Base-by-base conservation (phyloP, 2,113 vertebrate species). In the Ciconia maguari region DNA sequence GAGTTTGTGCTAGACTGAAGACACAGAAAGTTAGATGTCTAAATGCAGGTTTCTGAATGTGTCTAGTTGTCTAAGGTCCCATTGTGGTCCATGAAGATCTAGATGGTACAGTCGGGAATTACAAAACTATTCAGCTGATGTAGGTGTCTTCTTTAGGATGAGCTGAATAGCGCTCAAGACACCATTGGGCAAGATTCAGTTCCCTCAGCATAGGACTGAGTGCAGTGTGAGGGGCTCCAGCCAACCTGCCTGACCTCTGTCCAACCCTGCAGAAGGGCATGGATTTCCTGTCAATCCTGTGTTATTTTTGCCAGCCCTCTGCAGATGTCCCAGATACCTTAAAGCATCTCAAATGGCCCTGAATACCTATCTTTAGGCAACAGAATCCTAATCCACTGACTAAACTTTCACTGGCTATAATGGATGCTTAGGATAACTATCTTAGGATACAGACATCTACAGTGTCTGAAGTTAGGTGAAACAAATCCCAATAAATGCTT, bases 281-380 rank as follows among this genome's bases (percentile, higher is more conserved):
- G 30, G 42, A 30, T 93, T 89, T 86, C 54, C 41, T 83, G 24
- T 86, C 85, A 76, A 25, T 77, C 44, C 16, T 80, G 34, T 79
- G 41, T 88, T 90, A 41, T 27, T 51, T 89, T 93, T 94, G 61
- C 64, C 60, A 93, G 27, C 38, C 21, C 58, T 86, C 79, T 90
- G 46, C 86, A 94, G 80, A 89, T 95, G 68, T 92, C 71, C 36
- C 32, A 54, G 71, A 93, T 93, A 79, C 19, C n/a, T 93, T 71
- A 68, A 82, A 84, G 27, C 13, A 48, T 92, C 76, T 95, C 83
- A 86, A 41, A 77, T 94, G 42, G 25, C 86, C 27, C 54, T 80
- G 49, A 86, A 86, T 90, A 64, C 48, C 70, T 90, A 52, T 93
- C 49, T 88, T 88, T 80, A 93, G 57, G 38, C 30, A 81, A 62